phyloP scores from a whole-genome alignment of 2,888 invertebrate genomes.

The Saturnia japonica region DNA sequence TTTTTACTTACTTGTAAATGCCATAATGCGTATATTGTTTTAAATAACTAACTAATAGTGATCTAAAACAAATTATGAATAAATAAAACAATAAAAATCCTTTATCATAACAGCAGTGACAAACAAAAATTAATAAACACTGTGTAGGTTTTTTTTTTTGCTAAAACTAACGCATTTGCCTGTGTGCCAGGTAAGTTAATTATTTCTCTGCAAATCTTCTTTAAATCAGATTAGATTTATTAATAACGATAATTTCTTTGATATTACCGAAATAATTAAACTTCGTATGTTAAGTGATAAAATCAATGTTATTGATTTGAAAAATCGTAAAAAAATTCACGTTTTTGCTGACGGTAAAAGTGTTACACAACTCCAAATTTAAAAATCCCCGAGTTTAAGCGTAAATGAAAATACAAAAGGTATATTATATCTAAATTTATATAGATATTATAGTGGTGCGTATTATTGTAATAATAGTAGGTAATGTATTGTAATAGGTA shows the following conservation, averaged over 20 bases:
- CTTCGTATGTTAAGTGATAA: too few relatives aligned
- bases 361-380: slow-evolving; percentile 22
- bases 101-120: too few relatives aligned
- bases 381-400: slow-evolving; percentile 26
- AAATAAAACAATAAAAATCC: not conserved
- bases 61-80: not conserved
- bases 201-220: not conserved
- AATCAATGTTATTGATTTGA: too few relatives aligned
- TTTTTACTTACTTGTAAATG: too few relatives aligned
- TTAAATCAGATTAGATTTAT: not conserved
- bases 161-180: not conserved
- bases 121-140: too few relatives aligned
- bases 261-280: too few relatives aligned
- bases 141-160: not conserved
- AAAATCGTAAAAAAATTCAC: not conserved
- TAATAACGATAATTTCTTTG: too few relatives aligned
- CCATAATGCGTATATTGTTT: too few relatives aligned
- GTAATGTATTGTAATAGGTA: not conserved
- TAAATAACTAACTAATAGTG: not conserved
- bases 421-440: not conserved
- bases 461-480: slow-evolving; percentile 2
- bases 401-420: slow-evolving; percentile 9
- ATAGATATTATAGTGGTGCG: slow-evolving; percentile 11
- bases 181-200: not conserved
- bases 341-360: slow-evolving; percentile 16